Percentiles rank a stretch among this genome's conserved stretches.
Evolutionary conservation across 2,113 vertebrate genomes (phyloP).

Genomic region (Acanthisitta chloris): DNA sequence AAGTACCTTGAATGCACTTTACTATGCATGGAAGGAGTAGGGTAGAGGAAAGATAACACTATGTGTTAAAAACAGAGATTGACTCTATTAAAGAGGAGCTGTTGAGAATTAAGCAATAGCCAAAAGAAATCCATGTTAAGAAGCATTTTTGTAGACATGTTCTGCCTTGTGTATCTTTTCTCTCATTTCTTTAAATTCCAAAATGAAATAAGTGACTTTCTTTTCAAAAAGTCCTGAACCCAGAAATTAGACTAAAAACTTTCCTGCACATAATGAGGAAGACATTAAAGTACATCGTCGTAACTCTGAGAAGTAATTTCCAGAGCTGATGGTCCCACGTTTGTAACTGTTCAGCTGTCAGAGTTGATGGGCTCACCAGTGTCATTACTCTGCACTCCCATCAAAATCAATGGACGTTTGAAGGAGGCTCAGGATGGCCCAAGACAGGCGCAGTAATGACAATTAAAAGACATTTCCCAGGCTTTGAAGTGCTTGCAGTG

Average conservation of each 20-base stretch:
- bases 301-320: slow-evolving; percentile 5
- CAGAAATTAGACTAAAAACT: slow-evolving; percentile 14
- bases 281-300: background rate
- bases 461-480: background rate
- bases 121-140: background rate
- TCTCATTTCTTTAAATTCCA: background rate
- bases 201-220: background rate
- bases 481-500: background rate
- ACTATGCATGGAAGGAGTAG: background rate
- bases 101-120: background rate
- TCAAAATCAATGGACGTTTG: background rate
- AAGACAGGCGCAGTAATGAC: background rate
- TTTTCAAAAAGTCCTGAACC: slow-evolving; percentile 12
- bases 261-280: background rate
- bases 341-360: background rate
- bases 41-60: background rate
- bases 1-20: background rate
- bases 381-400: background rate
- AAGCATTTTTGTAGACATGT: background rate
- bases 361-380: background rate
- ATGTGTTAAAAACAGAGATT: background rate
- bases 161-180: background rate
- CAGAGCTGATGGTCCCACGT: background rate
- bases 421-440: background rate
- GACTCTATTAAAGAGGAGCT: background rate